Evolutionary conservation across 1,140 invertebrate species (phyloP).

Genomic region (Coelopa frigida): DNA sequence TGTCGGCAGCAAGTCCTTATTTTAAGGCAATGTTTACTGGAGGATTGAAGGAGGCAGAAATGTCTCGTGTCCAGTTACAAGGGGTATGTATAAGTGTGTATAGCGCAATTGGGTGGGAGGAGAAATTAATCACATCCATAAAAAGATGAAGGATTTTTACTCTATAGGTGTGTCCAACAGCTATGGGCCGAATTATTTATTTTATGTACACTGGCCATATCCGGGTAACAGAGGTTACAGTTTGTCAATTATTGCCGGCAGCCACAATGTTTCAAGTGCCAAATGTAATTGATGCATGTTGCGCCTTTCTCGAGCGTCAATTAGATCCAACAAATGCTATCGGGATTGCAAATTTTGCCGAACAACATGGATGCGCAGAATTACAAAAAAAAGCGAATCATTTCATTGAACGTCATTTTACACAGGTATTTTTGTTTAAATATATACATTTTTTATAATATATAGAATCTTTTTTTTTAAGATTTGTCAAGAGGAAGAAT

Average conservation of each 20-base stretch:
- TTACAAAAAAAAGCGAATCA: slow-evolving; percentile 78
- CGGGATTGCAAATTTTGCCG: slow-evolving; percentile 85
- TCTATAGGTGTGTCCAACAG: slow-evolving; percentile 60
- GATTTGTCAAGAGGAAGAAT: slow-evolving; percentile 87
- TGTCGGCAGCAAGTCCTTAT: slow-evolving; percentile 90
- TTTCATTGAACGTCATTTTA: slow-evolving; percentile 86
- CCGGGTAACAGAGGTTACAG: slow-evolving; percentile 80
- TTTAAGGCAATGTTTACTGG: slow-evolving; percentile 95
- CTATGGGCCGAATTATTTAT: slow-evolving; percentile 73
- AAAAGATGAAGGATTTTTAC: neutral
- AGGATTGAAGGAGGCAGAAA: slow-evolving; percentile 77
- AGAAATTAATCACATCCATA: neutral
- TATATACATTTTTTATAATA: neutral
- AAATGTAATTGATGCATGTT: slow-evolving; percentile 86
- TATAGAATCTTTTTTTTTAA: slow-evolving; percentile 34
- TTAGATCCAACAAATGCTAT: slow-evolving; percentile 90
- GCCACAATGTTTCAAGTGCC: slow-evolving; percentile 91
- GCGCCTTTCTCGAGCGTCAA: slow-evolving; percentile 81
- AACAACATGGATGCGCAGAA: slow-evolving; percentile 79
- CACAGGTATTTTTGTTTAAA: slow-evolving; percentile 54
- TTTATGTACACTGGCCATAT: slow-evolving; percentile 90
- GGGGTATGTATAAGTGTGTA: slow-evolving; percentile 52
- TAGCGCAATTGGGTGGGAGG: neutral
- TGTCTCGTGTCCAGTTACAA: slow-evolving; percentile 75
- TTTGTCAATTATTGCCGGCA: slow-evolving; percentile 81